Percentiles rank a stretch among this genome's conserved stretches.
These are phyloP conservation scores for Pseudochaenichthys georgianus DNA, from an alignment of 2,797 vertebrate genomes.

Conservation along the genomic window DNA sequence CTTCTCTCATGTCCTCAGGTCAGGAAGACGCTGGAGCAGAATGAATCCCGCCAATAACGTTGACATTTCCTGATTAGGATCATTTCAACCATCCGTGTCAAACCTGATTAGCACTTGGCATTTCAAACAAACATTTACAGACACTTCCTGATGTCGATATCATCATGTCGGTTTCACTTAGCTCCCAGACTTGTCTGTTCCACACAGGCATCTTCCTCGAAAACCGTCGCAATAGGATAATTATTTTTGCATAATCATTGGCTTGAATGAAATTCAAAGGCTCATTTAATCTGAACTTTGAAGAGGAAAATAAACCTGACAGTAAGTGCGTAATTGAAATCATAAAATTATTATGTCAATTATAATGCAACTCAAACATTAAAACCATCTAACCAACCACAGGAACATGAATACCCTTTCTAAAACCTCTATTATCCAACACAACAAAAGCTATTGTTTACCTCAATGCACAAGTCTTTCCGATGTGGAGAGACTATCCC, in stretches of 20 bases:
- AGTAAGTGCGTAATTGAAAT: constrained; percentile 20
- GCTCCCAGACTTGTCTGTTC: constrained; percentile 14
- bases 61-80: constrained; percentile 68
- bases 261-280: constrained; percentile 8
- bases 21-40: constrained; percentile 47
- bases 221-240: constrained; percentile 11
- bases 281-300: constrained; percentile 33
- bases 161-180: constrained; percentile 41
- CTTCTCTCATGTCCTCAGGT: constrained; percentile 33
- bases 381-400: constrained; percentile 55
- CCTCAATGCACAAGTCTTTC: constrained; percentile 71
- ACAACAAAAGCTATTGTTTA: constrained; percentile 80
- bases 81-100: constrained; percentile 64
- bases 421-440: constrained; percentile 67
- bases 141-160: constrained; percentile 28
- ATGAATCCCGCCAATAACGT: constrained; percentile 8
- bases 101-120: constrained; percentile 46
- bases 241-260: not conserved
- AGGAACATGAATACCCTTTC: constrained; percentile 69
- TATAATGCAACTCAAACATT: constrained; percentile 61
- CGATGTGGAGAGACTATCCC: constrained; percentile 70
- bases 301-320: constrained; percentile 7
- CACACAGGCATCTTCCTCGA: constrained; percentile 13
- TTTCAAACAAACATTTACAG: constrained; percentile 40
- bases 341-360: constrained; percentile 45